Base-by-base conservation (phyloP, 2,888 invertebrate species). In the Caenorhabditis sp. region DNA sequence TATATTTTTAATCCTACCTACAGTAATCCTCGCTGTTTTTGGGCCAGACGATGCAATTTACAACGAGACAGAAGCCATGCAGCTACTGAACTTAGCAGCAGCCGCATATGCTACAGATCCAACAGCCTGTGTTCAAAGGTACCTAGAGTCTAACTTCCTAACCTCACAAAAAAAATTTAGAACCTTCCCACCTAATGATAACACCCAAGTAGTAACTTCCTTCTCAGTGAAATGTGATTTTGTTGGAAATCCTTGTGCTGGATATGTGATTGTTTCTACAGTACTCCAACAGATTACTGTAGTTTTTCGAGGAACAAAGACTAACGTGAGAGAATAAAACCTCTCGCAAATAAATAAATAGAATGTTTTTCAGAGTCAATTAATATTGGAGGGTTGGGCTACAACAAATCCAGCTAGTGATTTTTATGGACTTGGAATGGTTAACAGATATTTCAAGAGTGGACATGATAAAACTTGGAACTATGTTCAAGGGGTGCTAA, bases 381-480 rank as follows among this genome's bases (percentile, higher is more conserved):
- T 86, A 5, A 60, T 85, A 5, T 61, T 84, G 20, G 86, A 86
- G 68, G 84, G 81, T 8, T 81, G 79, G 78, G 77, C 82, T 8
- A 77, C 84, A 8, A 58, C 81, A 8, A 69, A 82, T 23, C 80
- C 81, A 7, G 75, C 73, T 1, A 59, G 59, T 0, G 83, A 85
- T 54, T 86, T 85, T 67, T 82, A 77, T 57, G 83, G 82, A 10
- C 70, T 84, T 63, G 86, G 86, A 36, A 59, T 76, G 23, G 85
- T 82, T 0, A 86, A 85, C 63, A 62, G 73, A 12, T 87, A 86
- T 69, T 86, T 86, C 67, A 69, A 73, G 25, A 65, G 69, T 10
- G 86, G 83, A 21, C 80, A 83, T 50, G 74, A 81, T 31, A 66
- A 76, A 14, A 70, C 86, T 21, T 86, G 86, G 86, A 63, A 70